These are phyloP conservation scores for Zapornia atra DNA, from an alignment of 2,113 vertebrate species.

Conservation along the genomic window DNA sequence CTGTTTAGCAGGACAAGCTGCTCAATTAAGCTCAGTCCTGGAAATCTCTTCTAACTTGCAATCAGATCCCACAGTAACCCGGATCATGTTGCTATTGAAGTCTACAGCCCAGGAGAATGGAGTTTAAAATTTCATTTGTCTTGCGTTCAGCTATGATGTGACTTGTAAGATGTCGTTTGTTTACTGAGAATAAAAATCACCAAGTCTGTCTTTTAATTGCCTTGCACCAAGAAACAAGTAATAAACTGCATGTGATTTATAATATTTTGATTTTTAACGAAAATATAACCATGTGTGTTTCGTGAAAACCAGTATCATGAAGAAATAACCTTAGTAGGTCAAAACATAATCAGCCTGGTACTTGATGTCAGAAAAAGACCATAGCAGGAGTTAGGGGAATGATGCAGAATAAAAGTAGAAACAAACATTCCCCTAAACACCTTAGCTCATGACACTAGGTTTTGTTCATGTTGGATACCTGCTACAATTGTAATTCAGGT, in stretches of 20 bases:
- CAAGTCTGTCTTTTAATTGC: background rate
- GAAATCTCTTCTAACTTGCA: slow-evolving; percentile 26
- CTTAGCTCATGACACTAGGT: background rate
- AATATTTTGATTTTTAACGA: slow-evolving; percentile 27
- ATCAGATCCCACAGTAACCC: slow-evolving; percentile 14
- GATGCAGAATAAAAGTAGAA: background rate
- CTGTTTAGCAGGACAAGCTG: slow-evolving; percentile 11
- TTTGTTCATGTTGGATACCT: background rate
- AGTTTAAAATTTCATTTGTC: slow-evolving; percentile 32
- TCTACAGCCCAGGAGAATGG: background rate
- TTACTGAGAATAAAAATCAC: slow-evolving; percentile 10
- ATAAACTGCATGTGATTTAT: background rate
- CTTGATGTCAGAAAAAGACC: background rate
- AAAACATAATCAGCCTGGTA: slow-evolving; percentile 2
- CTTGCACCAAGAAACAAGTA: background rate
- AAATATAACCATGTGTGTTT: background rate
- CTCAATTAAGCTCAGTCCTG: slow-evolving; percentile 25
- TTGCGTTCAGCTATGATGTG: background rate
- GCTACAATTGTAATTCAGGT: background rate
- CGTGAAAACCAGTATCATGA: background rate
- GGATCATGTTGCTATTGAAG: background rate
- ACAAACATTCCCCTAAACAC: background rate
- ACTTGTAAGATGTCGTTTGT: background rate
- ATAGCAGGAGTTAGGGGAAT: background rate
- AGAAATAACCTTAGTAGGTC: background rate